phyloP scores from a whole-genome alignment of 2,797 vertebrate genomes.

The Streptopelia turtur region DNA sequence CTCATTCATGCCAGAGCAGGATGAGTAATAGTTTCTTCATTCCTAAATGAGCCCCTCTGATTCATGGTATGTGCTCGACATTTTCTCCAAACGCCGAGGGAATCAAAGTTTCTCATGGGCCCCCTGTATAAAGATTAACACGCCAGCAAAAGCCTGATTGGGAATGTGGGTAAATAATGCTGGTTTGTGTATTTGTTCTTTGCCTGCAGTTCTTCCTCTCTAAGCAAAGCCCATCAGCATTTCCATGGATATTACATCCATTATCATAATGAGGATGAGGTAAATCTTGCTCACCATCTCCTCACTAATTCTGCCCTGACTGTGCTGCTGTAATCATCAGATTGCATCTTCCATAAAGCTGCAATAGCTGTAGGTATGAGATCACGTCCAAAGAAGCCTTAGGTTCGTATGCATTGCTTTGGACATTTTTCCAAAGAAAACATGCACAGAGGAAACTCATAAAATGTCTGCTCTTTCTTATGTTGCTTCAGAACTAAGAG shows the following conservation, averaged over 20 bases:
- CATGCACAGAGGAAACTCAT: constrained; percentile 40
- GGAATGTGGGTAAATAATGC: constrained; percentile 47
- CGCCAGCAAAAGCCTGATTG: background rate
- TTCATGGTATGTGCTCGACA: constrained; percentile 22
- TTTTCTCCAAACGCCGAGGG: constrained; percentile 29
- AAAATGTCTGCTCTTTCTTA: constrained; percentile 31
- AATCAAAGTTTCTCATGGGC: constrained; percentile 49
- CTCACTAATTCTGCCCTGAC: constrained; percentile 41
- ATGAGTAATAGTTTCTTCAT: constrained; percentile 64
- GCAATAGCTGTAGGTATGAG: background rate
- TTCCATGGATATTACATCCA: constrained; percentile 56
- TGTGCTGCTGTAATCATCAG: constrained; percentile 10
- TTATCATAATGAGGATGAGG: constrained; percentile 56
- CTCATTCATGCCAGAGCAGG: constrained; percentile 62
- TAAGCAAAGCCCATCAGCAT: constrained; percentile 52
- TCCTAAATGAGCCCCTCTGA: constrained; percentile 58
- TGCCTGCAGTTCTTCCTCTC: constrained; percentile 59
- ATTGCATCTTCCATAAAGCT: background rate
- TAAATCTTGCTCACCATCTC: constrained; percentile 47
- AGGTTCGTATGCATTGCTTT: background rate
- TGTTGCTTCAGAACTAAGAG: constrained; percentile 50
- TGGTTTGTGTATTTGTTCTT: constrained; percentile 30
- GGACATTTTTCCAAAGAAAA: constrained; percentile 9
- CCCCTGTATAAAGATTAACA: constrained; percentile 45
- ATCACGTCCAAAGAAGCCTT: constrained; percentile 6